Evolutionary conservation across 2,797 vertebrate species (phyloP), one percentile per base, ranked within the genome.

Genomic region (Argyrosomus regius): DNA sequence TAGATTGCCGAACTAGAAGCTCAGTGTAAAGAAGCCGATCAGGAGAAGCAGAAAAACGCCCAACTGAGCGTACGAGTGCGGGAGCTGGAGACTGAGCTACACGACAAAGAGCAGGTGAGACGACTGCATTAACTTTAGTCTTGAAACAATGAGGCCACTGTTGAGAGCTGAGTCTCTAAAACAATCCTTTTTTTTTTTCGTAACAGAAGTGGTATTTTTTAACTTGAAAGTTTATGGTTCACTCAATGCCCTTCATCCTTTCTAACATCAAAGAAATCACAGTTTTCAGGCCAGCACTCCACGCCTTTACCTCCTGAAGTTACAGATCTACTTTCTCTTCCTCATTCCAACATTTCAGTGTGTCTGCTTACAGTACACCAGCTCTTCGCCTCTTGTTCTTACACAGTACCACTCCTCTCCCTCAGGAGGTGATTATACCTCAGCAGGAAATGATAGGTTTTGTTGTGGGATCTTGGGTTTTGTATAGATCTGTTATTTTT

Each of bases 1-100:
- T 41, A 99, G 98, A 97, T 99, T 56, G 92, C 95, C 26, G 96
- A 97, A 74, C 93, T 99, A 26, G 98, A 99, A 81, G 96, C 95
- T 1, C 96, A 97, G 81, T 97, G 97, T 82, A 92, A 96, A 1
- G 97, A 98, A 92, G 94, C 96, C 70, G 94, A 94, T 87, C 93
- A 96, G 82, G 97, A 98, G 91, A 97, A 96, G 76, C 97, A 98
- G 93, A 96, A 90, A 83, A 99, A 97, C 3, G 78, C 88, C 0
- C 96, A 98, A 61, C 88, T 99, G 81, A 95, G 89, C 18, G 87
- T 91, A n/a, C 95, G 96, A 64, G 96, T 99, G 39, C 94, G 97
- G 91, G 96, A 97, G 56, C 95, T 99, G 92, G 96, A 99, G 93
- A 82, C 93, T 0, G 97, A 99, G 63, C 94, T 99, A 64, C 96